These are phyloP conservation scores for Drosophila demipolita DNA, from an alignment of 2,888 invertebrate species.

Conservation along the genomic window DNA sequence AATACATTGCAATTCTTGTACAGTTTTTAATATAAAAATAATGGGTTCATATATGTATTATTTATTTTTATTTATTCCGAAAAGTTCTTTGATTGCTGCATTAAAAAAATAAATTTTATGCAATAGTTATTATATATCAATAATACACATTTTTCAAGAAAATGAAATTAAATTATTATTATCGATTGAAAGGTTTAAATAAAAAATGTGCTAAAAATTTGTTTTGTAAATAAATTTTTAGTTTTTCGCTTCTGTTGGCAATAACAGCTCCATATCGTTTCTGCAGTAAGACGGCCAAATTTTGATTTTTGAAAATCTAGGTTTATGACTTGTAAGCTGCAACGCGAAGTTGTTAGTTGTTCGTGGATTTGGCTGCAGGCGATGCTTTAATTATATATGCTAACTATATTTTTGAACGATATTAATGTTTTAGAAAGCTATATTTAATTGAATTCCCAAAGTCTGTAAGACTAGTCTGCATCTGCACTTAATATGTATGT, in stretches of 20 bases:
- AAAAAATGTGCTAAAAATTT: not conserved
- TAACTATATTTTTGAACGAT: not conserved
- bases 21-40: not conserved
- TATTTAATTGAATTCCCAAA: not conserved
- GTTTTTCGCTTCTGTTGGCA: not conserved
- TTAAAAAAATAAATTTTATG: not conserved
- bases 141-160: not conserved
- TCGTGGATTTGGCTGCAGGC: not conserved
- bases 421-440: not conserved
- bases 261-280: not conserved
- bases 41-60: not conserved
- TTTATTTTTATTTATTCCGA: not conserved
- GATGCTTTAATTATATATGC: not conserved
- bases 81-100: no score
- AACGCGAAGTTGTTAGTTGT: not conserved
- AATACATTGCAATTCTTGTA: slow-evolving; percentile 6
- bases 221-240: not conserved
- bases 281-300: not conserved
- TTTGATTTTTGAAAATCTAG: not conserved
- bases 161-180: not conserved
- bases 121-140: not conserved
- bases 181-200: not conserved
- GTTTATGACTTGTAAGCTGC: not conserved
- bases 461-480: no score
- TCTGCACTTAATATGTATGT: not conserved